These are phyloP conservation scores for Ametastegia equiseti DNA, from an alignment of 2,888 invertebrate species.

Conservation along the genomic window DNA sequence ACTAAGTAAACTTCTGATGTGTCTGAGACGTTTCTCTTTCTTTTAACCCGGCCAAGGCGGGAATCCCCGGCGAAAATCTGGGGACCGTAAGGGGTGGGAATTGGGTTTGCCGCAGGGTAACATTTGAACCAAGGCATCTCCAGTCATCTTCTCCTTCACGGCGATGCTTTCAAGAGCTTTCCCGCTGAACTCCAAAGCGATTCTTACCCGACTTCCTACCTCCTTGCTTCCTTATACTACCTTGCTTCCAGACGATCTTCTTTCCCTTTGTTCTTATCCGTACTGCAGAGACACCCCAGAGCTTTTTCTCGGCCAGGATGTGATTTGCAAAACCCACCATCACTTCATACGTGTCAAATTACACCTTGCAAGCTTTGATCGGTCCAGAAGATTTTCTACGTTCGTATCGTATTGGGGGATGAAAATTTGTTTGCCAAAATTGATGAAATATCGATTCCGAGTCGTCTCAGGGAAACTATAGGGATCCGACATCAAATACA, in stretches of 20 bases:
- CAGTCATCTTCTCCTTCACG: constrained; percentile 17
- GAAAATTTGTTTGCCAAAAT: too few species aligned
- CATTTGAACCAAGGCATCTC: constrained; percentile 34
- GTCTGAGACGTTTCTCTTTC: not conserved
- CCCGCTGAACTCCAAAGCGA: constrained; percentile 8
- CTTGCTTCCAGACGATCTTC: not conserved
- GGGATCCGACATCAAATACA: too few species aligned
- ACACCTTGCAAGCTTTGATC: not conserved
- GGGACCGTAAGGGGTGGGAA: not conserved
- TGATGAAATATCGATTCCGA: too few species aligned
- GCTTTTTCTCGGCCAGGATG: not conserved
- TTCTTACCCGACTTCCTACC: constrained; percentile 18
- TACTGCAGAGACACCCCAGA: not conserved
- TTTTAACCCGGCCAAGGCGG: constrained; percentile 2
- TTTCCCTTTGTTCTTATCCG: not conserved
- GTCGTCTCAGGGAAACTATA: too few species aligned
- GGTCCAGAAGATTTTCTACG: not conserved
- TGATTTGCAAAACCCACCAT: constrained; percentile 12
- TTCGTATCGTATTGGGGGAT: too few species aligned
- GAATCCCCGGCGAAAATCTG: not conserved
- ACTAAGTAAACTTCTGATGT: constrained; percentile 17
- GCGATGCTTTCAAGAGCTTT: constrained; percentile 33
- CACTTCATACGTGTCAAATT: not conserved
- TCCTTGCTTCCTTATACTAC: not conserved
- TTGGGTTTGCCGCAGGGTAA: constrained; percentile 36